phyloP scores from a whole-genome alignment of 2,888 invertebrate species.

The Apodemia duryi region DNA sequence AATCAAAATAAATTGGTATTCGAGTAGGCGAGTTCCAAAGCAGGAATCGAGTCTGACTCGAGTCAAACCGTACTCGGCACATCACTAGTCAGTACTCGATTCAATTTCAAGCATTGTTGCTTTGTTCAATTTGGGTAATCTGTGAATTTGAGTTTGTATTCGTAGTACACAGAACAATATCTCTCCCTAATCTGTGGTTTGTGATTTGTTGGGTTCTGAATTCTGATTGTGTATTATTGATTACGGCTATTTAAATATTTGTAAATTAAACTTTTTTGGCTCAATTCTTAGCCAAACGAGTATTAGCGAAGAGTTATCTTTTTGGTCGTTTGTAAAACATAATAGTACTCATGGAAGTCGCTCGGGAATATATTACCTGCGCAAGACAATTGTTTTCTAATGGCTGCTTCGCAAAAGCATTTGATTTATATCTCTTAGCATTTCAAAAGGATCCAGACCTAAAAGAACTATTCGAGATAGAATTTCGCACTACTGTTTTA shows the following conservation, averaged over 20 bases:
- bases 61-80: too few relatives aligned
- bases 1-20: too few relatives aligned
- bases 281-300: background rate
- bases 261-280: background rate
- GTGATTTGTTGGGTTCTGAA: too few relatives aligned
- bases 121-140: too few relatives aligned
- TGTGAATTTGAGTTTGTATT: too few relatives aligned
- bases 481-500: conserved; percentile 47
- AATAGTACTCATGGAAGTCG: conserved; percentile 12
- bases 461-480: conserved; percentile 41
- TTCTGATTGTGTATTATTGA: too few relatives aligned
- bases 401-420: conserved; percentile 48
- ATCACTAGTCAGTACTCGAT: too few relatives aligned
- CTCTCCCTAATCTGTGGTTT: too few relatives aligned
- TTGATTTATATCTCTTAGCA: conserved; percentile 49
- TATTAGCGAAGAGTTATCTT: background rate
- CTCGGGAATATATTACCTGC: conserved; percentile 39
- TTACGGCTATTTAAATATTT: background rate
- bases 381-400: conserved; percentile 44
- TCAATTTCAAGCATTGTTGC: too few relatives aligned
- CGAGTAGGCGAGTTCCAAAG: too few relatives aligned
- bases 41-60: too few relatives aligned
- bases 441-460: conserved; percentile 46
- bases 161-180: too few relatives aligned
- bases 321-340: background rate